phyloP scores from a whole-genome alignment of 2,888 invertebrate species.

The Anagyrus pseudococci region DNA sequence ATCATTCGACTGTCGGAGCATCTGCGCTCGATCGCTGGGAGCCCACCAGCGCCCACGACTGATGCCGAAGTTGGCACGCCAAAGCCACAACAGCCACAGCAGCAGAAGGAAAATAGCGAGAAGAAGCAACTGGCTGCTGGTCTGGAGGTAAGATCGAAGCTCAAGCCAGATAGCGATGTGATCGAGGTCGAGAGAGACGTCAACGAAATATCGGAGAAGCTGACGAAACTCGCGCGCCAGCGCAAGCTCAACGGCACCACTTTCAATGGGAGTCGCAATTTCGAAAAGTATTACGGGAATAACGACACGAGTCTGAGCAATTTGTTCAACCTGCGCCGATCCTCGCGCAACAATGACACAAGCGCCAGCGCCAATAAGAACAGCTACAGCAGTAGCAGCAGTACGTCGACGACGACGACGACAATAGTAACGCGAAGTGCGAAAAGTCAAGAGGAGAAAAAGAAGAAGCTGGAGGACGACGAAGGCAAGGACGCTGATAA shows the following conservation, averaged over 20 bases:
- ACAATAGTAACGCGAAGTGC: too few relatives aligned
- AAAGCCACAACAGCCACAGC: not conserved
- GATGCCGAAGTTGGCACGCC: conserved; percentile 1
- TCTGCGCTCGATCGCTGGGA: conserved; percentile 59
- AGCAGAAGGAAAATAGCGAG: not conserved
- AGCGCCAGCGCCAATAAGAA: not conserved
- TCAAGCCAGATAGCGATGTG: too few relatives aligned
- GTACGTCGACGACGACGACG: not conserved
- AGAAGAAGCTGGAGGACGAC: too few relatives aligned
- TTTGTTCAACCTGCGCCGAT: conserved; percentile 10
- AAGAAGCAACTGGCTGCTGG: not conserved
- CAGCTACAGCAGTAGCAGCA: conserved; percentile 1
- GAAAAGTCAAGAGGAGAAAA: too few relatives aligned
- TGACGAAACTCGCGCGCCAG: conserved; percentile 51
- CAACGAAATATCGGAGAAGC: conserved; percentile 57
- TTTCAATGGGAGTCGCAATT: conserved; percentile 52
- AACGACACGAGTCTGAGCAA: conserved; percentile 6
- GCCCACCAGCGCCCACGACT: not conserved
- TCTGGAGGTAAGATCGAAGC: too few relatives aligned
- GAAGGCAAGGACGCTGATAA: conserved; percentile 12
- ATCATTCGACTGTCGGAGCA: conserved; percentile 84
- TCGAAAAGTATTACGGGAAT: conserved; percentile 30
- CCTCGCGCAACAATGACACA: not conserved
- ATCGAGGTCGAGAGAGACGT: too few relatives aligned
- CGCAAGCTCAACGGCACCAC: conserved; percentile 56